Conservation (phyloP, 1,140 invertebrate species). For the Calosoma granatense region DNA sequence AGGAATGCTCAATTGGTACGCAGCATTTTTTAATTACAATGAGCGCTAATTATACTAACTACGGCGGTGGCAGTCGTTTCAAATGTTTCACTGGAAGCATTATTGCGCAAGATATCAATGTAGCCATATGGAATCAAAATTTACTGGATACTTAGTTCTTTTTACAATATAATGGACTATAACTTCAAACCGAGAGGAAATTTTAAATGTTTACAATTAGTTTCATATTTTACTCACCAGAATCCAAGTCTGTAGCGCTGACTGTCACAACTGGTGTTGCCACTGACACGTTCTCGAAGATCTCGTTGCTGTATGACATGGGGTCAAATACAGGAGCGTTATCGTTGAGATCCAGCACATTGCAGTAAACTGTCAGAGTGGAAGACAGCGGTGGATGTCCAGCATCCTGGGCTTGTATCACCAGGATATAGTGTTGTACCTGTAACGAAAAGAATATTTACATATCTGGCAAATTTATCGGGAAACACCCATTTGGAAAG, state of each 20-base stretch:
- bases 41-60: not conserved
- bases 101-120: no score
- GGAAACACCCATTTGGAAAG: no score
- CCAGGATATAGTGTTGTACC: constrained; percentile 89
- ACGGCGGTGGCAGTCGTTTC: not conserved
- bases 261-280: constrained; percentile 72
- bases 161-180: no score
- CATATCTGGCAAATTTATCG: no score
- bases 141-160: no score
- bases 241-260: constrained; percentile 82
- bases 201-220: not conserved
- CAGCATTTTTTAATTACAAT: not conserved
- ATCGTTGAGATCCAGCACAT: constrained; percentile 90
- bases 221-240: constrained; percentile 54
- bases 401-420: constrained; percentile 83
- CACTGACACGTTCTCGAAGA: constrained; percentile 76
- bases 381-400: constrained; percentile 82
- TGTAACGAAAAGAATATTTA: no score
- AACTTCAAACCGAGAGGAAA: no score
- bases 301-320: constrained; percentile 77
- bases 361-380: constrained; percentile 85
- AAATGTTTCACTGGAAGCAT: no score
- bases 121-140: no score
- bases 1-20: not conserved
- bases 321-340: constrained; percentile 88